Percentiles rank a stretch among this genome's conserved stretches.
Evolutionary conservation across 2,888 invertebrate genomes (phyloP).

Genomic region (Parnassius mnemosyne): DNA sequence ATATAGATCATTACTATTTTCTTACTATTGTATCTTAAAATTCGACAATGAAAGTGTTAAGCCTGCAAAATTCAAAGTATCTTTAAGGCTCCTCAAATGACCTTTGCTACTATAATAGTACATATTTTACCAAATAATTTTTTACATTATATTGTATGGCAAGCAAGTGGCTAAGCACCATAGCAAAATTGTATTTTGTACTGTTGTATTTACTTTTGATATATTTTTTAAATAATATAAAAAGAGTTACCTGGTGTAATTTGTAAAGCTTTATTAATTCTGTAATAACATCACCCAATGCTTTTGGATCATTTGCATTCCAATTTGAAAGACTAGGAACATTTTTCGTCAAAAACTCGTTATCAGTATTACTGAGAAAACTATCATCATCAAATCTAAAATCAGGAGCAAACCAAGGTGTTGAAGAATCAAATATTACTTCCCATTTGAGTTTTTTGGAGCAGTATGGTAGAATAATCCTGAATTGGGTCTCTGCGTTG

Average conservation of each 20-base stretch:
- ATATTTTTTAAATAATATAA: conserved; percentile 18
- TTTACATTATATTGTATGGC: too few species aligned
- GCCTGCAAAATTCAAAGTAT: too few species aligned
- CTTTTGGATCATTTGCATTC: conserved; percentile 81
- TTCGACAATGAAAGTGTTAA: too few species aligned
- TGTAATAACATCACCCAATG: conserved; percentile 81
- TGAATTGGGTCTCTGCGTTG: conserved; percentile 78
- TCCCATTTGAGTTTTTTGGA: conserved; percentile 85
- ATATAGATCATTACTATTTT: too few species aligned
- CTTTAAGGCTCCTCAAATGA: too few species aligned
- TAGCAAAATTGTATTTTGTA: too few species aligned
- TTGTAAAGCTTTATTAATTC: conserved; percentile 83
- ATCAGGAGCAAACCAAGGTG: conserved; percentile 86
- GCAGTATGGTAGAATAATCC: conserved; percentile 85
- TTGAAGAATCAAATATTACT: conserved; percentile 83
- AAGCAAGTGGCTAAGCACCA: not conserved
- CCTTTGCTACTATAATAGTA: too few species aligned
- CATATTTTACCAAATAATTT: too few species aligned
- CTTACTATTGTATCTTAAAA: too few species aligned
- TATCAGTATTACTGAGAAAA: conserved; percentile 82
- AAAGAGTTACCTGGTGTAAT: conserved; percentile 79
- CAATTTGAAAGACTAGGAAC: conserved; percentile 83
- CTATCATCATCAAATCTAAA: conserved; percentile 86
- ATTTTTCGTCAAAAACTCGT: conserved; percentile 70
- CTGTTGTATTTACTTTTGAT: not conserved